Base-by-base conservation (phyloP, 2,797 vertebrate genomes). In the Onychomys arenicola region DNA sequence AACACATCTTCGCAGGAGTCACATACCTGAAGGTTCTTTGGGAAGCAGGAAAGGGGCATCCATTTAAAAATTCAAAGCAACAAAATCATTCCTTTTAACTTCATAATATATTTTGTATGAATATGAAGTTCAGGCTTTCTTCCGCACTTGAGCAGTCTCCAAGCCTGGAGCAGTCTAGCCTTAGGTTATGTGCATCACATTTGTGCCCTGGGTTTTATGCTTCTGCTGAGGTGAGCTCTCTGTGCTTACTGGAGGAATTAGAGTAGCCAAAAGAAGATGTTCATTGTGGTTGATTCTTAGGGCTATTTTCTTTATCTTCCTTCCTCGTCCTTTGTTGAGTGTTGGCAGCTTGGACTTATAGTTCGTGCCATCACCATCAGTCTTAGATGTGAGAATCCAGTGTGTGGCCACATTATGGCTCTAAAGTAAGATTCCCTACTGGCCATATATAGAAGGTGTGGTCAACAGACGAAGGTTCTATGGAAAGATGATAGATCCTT, bases 21-120 rank as follows among this genome's bases (percentile, higher is more conserved):
- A 49, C n/a, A 7, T 16, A 23, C 11, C 27, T 67, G 32, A n/a
- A 83, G 37, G 57, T 40, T 61, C 9, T 29, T 43, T 43, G 23
- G 27, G 37, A 40, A 46, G 4, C 29, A 65, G 8, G 8, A 16
- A 46, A 52, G 49, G 25, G 7, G 34, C 7, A 87, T 29, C 4
- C 2, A 63, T 83, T 80, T 73, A 61, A 89, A 61, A 49, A 5
- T 13, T 61, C 43, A 76, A 75, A 43, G 59, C 19, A 88, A n/a
- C 87, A 89, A 88, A 49, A 91, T 37, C 34, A 90, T 12, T 92
- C 32, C 5, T 34, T 95, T 92, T 89, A 21, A 61, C 34, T 76
- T 88, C 16, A 37, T 77, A 92, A 67, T 69, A 49, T 65, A 76
- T 85, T 92, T 46, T 69, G n/a, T 1, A 9, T 93, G 71, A 86